Conservation (phyloP, 2,113 vertebrate species). For the Motacilla alba region DNA sequence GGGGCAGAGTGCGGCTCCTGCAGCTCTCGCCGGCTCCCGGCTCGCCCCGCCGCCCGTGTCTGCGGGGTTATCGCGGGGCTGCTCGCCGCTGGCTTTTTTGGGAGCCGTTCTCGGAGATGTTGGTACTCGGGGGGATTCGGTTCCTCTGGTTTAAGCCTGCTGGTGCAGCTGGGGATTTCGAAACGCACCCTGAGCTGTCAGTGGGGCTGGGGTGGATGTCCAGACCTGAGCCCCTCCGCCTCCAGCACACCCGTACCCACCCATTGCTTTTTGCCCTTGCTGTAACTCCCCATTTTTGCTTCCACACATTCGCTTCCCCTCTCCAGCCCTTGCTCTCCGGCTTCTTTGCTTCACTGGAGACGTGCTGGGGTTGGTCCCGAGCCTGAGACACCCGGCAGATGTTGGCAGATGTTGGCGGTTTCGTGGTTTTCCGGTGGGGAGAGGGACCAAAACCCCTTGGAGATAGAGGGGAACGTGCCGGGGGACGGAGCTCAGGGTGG, state of each 20-base stretch:
- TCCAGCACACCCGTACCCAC: neutral
- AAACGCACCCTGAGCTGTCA: neutral
- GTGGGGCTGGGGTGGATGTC: neutral
- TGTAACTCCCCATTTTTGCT: neutral
- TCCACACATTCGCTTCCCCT: neutral
- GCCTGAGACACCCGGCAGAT: neutral
- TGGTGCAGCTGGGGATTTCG: neutral
- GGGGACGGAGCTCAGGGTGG: neutral
- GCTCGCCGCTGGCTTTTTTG: neutral
- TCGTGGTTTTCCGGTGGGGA: neutral
- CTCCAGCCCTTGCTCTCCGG: neutral
- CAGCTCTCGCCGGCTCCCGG: neutral
- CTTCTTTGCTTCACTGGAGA: neutral
- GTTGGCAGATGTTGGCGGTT: neutral
- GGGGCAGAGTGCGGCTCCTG: neutral
- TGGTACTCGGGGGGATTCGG: fast-evolving
- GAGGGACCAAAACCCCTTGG: neutral
- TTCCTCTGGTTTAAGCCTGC: neutral
- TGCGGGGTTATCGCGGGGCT: neutral
- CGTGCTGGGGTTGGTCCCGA: neutral
- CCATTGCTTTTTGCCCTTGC: neutral
- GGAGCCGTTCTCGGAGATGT: neutral
- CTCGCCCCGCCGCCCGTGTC: fast-evolving
- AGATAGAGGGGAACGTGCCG: fast-evolving
- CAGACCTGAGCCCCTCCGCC: neutral